These are phyloP conservation scores for Grammomys surdaster DNA, from an alignment of 2,113 vertebrate species.

Conservation along the genomic window DNA sequence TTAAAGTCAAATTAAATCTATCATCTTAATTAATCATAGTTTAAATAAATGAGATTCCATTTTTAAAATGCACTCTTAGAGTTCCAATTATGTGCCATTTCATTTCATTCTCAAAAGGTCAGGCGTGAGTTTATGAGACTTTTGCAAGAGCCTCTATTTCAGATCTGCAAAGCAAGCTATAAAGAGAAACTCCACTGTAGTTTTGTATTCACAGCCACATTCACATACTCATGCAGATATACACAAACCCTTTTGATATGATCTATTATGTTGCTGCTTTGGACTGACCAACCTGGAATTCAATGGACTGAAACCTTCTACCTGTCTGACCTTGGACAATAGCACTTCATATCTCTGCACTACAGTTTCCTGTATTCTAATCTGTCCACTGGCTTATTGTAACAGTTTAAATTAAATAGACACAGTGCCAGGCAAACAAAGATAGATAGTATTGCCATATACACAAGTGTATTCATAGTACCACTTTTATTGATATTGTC, in stretches of 20 bases:
- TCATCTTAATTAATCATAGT: conserved; percentile 80
- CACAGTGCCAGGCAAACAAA: accelerated
- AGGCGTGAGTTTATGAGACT: neutral
- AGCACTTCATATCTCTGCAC: neutral
- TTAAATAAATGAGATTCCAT: conserved; percentile 77
- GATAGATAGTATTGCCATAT: too few relatives aligned
- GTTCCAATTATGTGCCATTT: conserved; percentile 62
- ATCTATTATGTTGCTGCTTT: neutral
- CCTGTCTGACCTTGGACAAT: neutral
- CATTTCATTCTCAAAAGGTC: conserved; percentile 21
- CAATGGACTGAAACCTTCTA: neutral
- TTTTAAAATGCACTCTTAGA: conserved; percentile 42
- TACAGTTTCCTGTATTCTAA: neutral
- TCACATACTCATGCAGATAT: neutral
- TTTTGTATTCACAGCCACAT: neutral
- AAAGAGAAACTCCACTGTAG: neutral
- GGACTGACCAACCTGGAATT: neutral
- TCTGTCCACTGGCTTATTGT: neutral
- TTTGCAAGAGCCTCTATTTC: neutral
- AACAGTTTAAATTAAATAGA: neutral
- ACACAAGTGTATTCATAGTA: neutral
- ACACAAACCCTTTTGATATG: accelerated
- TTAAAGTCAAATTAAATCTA: conserved; percentile 70
- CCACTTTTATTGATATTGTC: neutral
- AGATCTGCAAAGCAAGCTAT: neutral